Conservation (phyloP, 2,888 invertebrate species). For the Actias luna region DNA sequence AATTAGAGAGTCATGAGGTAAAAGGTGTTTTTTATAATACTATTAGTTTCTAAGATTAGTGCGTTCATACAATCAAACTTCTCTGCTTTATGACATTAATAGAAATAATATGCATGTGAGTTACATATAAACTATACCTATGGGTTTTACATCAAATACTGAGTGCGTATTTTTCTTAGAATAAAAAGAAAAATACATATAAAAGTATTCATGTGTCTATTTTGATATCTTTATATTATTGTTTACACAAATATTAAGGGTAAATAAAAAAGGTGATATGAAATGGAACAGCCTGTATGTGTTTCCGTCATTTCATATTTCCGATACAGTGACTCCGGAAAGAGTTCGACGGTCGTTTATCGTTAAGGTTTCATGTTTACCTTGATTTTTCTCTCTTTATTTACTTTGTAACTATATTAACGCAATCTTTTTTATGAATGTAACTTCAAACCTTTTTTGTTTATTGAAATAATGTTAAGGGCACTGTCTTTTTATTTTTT, state of each 20-base stretch:
- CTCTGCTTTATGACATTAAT: no score
- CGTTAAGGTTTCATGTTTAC: constrained; percentile 5
- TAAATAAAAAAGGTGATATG: not conserved
- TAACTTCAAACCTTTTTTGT: no score
- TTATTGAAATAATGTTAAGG: no score
- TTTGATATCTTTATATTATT: not conserved
- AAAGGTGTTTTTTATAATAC: no score
- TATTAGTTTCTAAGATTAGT: no score
- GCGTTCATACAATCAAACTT: no score
- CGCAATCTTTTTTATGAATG: not conserved
- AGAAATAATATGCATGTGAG: no score
- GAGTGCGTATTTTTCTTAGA: no score
- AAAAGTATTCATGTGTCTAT: not conserved
- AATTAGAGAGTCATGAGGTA: no score
- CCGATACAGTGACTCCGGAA: constrained; percentile 12
- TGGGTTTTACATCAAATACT: no score
- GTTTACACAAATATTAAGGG: not conserved
- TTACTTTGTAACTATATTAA: not conserved
- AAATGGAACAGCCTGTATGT: not conserved
- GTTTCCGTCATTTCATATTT: constrained; percentile 4
- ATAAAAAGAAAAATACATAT: not conserved
- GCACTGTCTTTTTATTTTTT: no score
- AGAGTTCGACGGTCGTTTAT: constrained; percentile 6
- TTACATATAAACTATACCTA: no score
- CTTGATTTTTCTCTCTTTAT: not conserved